These are phyloP conservation scores for Anthoscopus minutus DNA, from an alignment of 2,113 vertebrate species.

Conservation along the genomic window DNA sequence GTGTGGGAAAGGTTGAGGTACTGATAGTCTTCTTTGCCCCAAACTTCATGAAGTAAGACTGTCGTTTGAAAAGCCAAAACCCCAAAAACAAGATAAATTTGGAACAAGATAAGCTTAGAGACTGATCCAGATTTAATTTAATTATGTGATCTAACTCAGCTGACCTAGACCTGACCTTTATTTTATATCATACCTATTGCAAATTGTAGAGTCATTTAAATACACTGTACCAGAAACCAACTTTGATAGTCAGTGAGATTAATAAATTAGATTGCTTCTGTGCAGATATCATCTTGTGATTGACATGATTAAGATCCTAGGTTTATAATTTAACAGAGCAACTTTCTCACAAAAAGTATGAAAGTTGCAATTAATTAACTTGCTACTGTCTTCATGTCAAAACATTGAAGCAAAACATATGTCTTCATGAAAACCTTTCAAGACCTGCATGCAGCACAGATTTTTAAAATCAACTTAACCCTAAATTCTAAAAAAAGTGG, in stretches of 20 bases:
- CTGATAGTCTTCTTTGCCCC: not conserved
- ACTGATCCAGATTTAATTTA: not conserved
- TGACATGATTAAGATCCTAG: slow-evolving; percentile 28
- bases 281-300: not conserved
- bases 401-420: slow-evolving; percentile 32
- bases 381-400: slow-evolving; percentile 29
- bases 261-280: slow-evolving; percentile 5
- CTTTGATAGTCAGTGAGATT: not conserved
- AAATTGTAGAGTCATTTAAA: not conserved
- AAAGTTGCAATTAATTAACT: slow-evolving; percentile 45
- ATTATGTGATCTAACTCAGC: not conserved
- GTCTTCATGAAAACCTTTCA: slow-evolving; percentile 19
- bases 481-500: not conserved
- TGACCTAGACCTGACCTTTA: not conserved
- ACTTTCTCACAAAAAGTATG: slow-evolving; percentile 39
- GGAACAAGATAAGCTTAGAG: not conserved
- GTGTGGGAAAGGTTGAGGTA: not conserved
- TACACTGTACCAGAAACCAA: not conserved
- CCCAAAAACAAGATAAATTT: not conserved
- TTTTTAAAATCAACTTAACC: not conserved
- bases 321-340: slow-evolving; percentile 29
- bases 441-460: not conserved
- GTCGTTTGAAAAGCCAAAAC: not conserved
- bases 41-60: not conserved
- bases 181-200: not conserved